Percentiles rank a stretch among this genome's conserved stretches.
These are phyloP conservation scores for Serrognathus titanus DNA, from an alignment of 2,888 invertebrate genomes.

Conservation along the genomic window DNA sequence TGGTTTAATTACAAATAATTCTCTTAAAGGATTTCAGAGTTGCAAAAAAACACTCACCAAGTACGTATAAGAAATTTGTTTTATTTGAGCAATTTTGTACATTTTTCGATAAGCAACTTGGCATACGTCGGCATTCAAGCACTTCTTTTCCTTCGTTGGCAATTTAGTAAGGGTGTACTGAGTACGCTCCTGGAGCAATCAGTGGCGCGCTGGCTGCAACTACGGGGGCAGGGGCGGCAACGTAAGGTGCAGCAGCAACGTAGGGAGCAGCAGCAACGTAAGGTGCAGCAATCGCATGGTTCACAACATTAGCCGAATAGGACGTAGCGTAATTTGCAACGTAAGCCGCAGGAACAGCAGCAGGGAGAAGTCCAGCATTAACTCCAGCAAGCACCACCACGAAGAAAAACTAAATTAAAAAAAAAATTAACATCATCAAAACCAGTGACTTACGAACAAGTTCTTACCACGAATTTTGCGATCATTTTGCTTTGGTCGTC, in stretches of 20 bases:
- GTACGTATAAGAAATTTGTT: neutral
- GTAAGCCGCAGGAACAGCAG: constrained; percentile 58
- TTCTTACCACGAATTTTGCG: neutral
- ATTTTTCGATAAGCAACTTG: neutral
- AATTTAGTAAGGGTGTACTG: constrained; percentile 12
- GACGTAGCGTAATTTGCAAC: constrained; percentile 72
- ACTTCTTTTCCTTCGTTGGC: too few relatives aligned
- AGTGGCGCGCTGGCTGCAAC: constrained; percentile 22
- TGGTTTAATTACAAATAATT: too few relatives aligned
- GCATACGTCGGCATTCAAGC: neutral
- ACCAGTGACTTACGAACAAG: neutral
- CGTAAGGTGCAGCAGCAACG: constrained; percentile 33
- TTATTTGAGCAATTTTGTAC: constrained; percentile 1
- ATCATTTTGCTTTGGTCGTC: too few relatives aligned
- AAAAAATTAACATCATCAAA: neutral
- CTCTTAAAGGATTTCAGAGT: neutral
- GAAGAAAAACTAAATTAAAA: neutral
- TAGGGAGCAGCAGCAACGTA: constrained; percentile 37
- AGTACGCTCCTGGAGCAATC: constrained; percentile 11
- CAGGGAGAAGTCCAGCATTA: constrained; percentile 48
- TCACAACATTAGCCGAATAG: constrained; percentile 71
- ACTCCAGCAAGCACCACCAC: constrained; percentile 21
- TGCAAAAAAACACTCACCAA: neutral
- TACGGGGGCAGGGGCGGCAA: constrained; percentile 29
- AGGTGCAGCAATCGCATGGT: constrained; percentile 72